These are phyloP conservation scores for Nysson spinosus DNA, from an alignment of 2,888 invertebrate genomes.

Conservation along the genomic window DNA sequence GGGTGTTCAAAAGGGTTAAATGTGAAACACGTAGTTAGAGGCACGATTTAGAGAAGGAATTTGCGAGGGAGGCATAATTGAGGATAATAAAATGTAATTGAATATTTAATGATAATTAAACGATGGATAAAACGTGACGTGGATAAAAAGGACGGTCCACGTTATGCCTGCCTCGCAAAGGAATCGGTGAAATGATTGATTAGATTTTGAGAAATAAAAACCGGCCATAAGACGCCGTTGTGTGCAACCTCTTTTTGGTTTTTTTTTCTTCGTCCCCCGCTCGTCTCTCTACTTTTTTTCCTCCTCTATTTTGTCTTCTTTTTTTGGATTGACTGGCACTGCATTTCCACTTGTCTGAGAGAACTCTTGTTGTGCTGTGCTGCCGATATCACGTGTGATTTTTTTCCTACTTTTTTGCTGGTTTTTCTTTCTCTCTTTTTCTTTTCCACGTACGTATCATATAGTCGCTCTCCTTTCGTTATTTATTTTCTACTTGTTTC, in stretches of 20 bases:
- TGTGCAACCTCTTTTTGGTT: slow-evolving; percentile 56
- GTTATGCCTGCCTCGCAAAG: slow-evolving; percentile 9
- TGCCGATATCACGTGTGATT: slow-evolving; percentile 48
- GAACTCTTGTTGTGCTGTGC: slow-evolving; percentile 64
- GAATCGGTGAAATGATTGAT: slow-evolving; percentile 12
- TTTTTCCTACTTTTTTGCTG: slow-evolving; percentile 45
- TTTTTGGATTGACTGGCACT: slow-evolving; percentile 50
- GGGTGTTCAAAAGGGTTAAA: no score
- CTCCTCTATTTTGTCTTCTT: no score
- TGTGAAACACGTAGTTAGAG: slow-evolving; percentile 32
- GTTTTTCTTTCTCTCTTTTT: slow-evolving; percentile 36
- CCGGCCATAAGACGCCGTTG: slow-evolving; percentile 61
- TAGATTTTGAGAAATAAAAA: slow-evolving; percentile 42
- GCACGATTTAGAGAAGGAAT: slow-evolving; percentile 9
- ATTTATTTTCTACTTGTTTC: slow-evolving; percentile 32
- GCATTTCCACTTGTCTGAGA: slow-evolving; percentile 51
- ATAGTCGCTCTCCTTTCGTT: slow-evolving; percentile 19
- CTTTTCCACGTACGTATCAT: slow-evolving; percentile 13
- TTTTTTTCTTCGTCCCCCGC: slow-evolving; percentile 63
- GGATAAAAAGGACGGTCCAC: no score
- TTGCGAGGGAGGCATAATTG: slow-evolving; percentile 23
- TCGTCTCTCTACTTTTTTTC: slow-evolving; percentile 58
- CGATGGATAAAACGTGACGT: background rate
- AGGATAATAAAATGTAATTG: no score
- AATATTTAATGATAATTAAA: background rate